Conservation (phyloP, 2,113 vertebrate genomes). For the Alaudala cheleensis region DNA sequence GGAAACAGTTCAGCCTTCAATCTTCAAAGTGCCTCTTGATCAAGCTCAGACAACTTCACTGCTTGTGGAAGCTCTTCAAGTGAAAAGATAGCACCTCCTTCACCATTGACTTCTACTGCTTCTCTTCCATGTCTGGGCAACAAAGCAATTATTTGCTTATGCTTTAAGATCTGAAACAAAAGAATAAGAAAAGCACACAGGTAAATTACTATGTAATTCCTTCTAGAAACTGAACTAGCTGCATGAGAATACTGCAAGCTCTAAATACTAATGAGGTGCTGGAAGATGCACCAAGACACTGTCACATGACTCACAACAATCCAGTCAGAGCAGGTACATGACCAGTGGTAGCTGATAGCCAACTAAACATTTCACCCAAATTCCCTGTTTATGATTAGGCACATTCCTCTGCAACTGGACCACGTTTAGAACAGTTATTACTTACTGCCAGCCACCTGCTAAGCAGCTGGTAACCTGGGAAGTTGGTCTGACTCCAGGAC, state of each 20-base stretch:
- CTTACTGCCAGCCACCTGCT: background rate
- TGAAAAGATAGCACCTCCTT: background rate
- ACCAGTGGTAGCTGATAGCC: background rate
- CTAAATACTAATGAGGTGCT: background rate
- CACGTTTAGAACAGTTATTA: background rate
- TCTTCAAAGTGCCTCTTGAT: background rate
- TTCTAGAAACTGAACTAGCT: background rate
- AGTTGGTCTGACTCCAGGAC: background rate
- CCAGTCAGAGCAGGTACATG: background rate
- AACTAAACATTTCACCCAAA: background rate
- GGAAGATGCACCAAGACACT: background rate
- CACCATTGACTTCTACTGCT: accelerated
- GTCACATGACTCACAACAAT: background rate
- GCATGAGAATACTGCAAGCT: background rate
- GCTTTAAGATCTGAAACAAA: background rate
- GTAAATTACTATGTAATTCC: background rate
- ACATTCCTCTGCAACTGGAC: background rate
- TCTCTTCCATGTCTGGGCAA: background rate
- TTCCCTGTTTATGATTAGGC: background rate
- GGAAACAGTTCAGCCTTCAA: background rate
- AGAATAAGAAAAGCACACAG: background rate
- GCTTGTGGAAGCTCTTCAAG: background rate
- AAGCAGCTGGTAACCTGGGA: background rate
- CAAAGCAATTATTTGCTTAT: background rate
- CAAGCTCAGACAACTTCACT: background rate